These are phyloP conservation scores for Frieseomelitta varia DNA, from an alignment of 1,140 invertebrate genomes.

Conservation along the genomic window DNA sequence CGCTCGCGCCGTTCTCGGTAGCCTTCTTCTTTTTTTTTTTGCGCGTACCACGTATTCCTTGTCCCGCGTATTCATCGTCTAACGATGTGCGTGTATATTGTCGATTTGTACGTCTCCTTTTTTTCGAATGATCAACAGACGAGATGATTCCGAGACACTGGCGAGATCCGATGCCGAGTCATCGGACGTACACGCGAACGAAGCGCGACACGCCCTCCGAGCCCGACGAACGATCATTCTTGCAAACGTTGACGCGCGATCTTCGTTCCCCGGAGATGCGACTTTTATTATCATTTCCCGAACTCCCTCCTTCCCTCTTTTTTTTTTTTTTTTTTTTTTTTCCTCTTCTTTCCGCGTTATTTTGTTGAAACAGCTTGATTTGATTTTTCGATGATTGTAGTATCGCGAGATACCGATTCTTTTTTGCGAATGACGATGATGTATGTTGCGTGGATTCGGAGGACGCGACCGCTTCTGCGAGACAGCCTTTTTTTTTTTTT, in stretches of 20 bases:
- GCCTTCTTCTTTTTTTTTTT: not conserved
- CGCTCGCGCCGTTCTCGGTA: not conserved
- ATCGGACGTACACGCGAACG: slow-evolving; percentile 50
- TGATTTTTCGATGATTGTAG: slow-evolving; percentile 5
- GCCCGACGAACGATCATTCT: not conserved
- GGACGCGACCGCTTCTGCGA: slow-evolving; percentile 55
- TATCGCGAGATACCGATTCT: slow-evolving; percentile 36
- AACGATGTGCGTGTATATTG: not conserved
- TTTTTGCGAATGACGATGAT: not conserved
- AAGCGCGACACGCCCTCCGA: slow-evolving; percentile 61
- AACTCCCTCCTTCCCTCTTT: not conserved
- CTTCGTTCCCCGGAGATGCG: not conserved
- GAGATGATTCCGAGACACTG: not conserved
- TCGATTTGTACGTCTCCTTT: not conserved
- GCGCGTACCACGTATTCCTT: too few relatives aligned
- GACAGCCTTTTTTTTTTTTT: slow-evolving; percentile 64
- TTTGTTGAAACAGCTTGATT: not conserved
- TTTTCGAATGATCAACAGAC: not conserved
- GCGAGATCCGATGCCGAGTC: slow-evolving; percentile 56
- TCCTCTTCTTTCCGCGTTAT: not conserved
- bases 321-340: not conserved
- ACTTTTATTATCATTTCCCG: not conserved
- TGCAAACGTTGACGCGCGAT: too few relatives aligned
- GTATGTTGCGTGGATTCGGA: slow-evolving; percentile 43
- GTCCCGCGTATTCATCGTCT: too few relatives aligned